These are phyloP conservation scores for Merodon equestris DNA, from an alignment of 2,888 invertebrate genomes.

Conservation along the genomic window DNA sequence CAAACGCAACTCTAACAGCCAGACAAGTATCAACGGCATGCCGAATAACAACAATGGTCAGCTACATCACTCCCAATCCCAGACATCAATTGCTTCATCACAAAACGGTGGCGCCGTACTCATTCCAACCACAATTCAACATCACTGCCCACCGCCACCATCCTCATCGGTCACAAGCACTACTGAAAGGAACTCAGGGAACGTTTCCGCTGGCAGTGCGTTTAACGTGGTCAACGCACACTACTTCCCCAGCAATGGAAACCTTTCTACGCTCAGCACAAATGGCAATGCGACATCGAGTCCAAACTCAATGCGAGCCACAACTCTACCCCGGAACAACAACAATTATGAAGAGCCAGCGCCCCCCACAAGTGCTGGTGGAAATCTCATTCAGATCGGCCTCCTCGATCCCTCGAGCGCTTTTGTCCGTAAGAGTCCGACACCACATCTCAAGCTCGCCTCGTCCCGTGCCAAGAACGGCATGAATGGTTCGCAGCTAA, in stretches of 20 bases:
- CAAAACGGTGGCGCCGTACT: constrained; percentile 74
- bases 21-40: constrained; percentile 74
- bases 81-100: constrained; percentile 78
- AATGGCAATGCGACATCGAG: constrained; percentile 72
- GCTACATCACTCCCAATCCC: constrained; percentile 78
- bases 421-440: constrained; percentile 80
- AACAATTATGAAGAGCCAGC: constrained; percentile 72
- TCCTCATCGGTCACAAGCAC: constrained; percentile 74
- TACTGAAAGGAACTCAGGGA: constrained; percentile 71
- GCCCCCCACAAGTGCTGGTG: constrained; percentile 73
- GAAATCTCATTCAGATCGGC: constrained; percentile 83
- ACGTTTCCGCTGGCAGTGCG: constrained; percentile 46
- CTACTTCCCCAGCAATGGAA: constrained; percentile 72
- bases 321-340: constrained; percentile 85
- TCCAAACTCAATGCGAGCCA: constrained; percentile 80
- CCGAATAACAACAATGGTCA: constrained; percentile 71
- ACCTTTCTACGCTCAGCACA: constrained; percentile 72
- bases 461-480: constrained; percentile 42
- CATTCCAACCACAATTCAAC: constrained; percentile 72
- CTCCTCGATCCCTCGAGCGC: constrained; percentile 81
- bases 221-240: constrained; percentile 61
- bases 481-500: constrained; percentile 79
- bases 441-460: constrained; percentile 78
- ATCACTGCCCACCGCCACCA: constrained; percentile 76
- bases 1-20: constrained; percentile 75